Evolutionary conservation across 2,113 vertebrate genomes (phyloP).

Genomic region (Motacilla tschutschensis): DNA sequence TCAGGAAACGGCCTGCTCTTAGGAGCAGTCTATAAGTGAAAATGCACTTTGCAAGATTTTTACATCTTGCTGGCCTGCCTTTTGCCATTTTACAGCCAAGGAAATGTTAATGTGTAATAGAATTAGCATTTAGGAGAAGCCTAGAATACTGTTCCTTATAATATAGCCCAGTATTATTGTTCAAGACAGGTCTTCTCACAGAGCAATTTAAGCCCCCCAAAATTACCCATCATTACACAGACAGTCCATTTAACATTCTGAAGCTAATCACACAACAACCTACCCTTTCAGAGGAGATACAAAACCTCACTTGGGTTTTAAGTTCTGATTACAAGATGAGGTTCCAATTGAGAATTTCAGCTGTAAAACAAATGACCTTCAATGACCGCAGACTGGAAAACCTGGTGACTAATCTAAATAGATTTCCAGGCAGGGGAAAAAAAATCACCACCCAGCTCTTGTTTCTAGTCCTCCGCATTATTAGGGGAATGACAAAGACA

Average conservation of each 20-base stretch:
- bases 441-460: conserved; percentile 30
- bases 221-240: conserved; percentile 66
- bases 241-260: conserved; percentile 72
- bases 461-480: conserved; percentile 55
- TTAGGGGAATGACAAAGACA: conserved; percentile 59
- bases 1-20: conserved; percentile 52
- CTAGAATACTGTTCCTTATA: conserved; percentile 30
- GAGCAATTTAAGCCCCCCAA: conserved; percentile 67
- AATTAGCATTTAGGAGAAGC: conserved; percentile 56
- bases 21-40: conserved; percentile 33
- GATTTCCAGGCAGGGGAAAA: conserved; percentile 56
- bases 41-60: conserved; percentile 56
- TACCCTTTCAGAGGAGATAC: conserved; percentile 63
- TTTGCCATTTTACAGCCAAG: conserved; percentile 60
- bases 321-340: conserved; percentile 71
- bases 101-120: conserved; percentile 58
- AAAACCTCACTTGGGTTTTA: conserved; percentile 63
- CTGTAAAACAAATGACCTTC: conserved; percentile 72
- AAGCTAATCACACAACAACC: conserved; percentile 73
- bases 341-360: conserved; percentile 70
- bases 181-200: conserved; percentile 64
- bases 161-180: conserved; percentile 44
- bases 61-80: conserved; percentile 55
- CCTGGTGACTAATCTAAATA: conserved; percentile 70
- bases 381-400: conserved; percentile 61